Base-by-base conservation (phyloP, 2,888 invertebrate species). In the Lasioglossum oenotherae region DNA sequence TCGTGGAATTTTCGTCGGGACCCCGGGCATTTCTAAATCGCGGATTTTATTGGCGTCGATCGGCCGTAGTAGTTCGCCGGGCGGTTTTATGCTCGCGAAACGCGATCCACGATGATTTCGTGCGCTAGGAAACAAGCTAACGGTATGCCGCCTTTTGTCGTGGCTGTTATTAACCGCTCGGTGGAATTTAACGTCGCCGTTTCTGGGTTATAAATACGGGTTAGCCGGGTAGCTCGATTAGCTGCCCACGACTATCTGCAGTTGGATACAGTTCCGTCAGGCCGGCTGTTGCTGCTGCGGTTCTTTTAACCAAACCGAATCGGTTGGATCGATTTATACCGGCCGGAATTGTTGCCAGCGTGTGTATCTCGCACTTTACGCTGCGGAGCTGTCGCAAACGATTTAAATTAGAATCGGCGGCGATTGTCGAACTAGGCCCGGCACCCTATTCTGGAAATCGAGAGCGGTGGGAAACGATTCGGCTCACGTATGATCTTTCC, bases 11-110 rank as follows among this genome's bases (percentile, higher is more conserved):
- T 64, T 86, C 85, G 78, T 78, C 76, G 80, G 57, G 16, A 19
- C 74, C 41, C 35, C 49, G 74, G 41, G 46, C 78, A 41, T 81
- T 86, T 85, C 86, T 85, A 78, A 85, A 81, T 73, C 85, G 78
- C 41, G 67, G 53, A 57, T 73, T 81, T 85, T 78, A 78, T 84
- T 64, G 49, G 6, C 35, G n/a, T 6, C 38, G 16, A n/a, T 10
- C 74, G 78, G 6, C 19, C 72, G 74, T 73, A 73, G 83, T 76
- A 46, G 4, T 57, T 16, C 12, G 82, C 31, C 41, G 6, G 12
- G 1, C 16, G 19, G 16, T 72, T 72, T 72, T 14, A 57, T 10
- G 57, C n/a, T 57, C n/a, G 14, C 38, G n/a, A 74, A 57, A 38
- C 74, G 74, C 57, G 74, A 74, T 77, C 77, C 46, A 6, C 67